Percentiles rank a stretch among this genome's conserved stretches.
These are phyloP conservation scores for Drosophila borealis DNA, from an alignment of 2,888 invertebrate species.

Conservation along the genomic window DNA sequence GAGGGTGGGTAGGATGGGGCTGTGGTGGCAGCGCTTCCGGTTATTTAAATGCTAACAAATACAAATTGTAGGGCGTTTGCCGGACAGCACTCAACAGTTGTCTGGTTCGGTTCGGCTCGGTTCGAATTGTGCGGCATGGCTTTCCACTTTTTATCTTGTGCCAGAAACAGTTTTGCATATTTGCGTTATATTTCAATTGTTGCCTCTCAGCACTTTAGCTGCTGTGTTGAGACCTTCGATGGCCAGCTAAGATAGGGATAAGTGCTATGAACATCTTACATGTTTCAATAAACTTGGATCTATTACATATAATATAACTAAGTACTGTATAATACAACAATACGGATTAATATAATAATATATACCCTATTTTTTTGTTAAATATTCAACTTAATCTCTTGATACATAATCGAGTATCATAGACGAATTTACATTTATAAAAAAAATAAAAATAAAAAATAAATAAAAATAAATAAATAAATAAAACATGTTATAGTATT, in stretches of 20 bases:
- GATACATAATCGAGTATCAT: too few species aligned
- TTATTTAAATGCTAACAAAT: constrained; percentile 79
- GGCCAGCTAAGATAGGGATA: background rate
- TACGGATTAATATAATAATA: too few species aligned
- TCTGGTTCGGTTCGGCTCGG: constrained; percentile 51
- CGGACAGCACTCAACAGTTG: constrained; percentile 74
- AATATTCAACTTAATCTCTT: too few species aligned
- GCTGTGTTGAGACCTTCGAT: background rate
- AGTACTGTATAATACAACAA: too few species aligned
- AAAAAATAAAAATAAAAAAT: too few species aligned
- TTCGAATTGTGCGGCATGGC: constrained; percentile 30
- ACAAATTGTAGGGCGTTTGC: constrained; percentile 70
- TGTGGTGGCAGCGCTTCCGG: constrained; percentile 61
- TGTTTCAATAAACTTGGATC: too few species aligned
- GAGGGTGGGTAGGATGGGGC: constrained; percentile 3
- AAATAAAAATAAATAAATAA: too few species aligned
- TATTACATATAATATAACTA: too few species aligned
- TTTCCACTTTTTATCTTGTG: constrained; percentile 42
- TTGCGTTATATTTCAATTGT: constrained; percentile 62
- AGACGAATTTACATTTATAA: too few species aligned
- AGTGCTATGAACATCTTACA: too few species aligned
- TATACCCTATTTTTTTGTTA: too few species aligned
- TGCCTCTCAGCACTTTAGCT: constrained; percentile 7
- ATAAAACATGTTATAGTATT: too few species aligned
- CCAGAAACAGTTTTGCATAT: constrained; percentile 52